Evolutionary conservation across 2,888 invertebrate species (phyloP).

Genomic region (Elysia crispata): DNA sequence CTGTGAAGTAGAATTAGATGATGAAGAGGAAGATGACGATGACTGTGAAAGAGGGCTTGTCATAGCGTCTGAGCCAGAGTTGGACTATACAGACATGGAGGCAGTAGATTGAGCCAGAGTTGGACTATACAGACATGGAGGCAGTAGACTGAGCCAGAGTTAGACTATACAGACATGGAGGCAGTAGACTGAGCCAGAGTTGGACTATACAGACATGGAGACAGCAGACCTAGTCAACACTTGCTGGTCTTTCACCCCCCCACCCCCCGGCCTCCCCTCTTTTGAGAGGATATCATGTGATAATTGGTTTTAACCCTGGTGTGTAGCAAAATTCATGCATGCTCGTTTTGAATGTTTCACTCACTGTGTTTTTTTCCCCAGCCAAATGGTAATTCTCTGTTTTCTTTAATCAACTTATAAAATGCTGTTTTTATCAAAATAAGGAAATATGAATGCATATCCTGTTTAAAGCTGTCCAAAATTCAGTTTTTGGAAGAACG

Average conservation of each 20-base stretch:
- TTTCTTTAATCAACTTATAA: too few species aligned
- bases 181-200: slow-evolving; percentile 64
- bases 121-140: slow-evolving; percentile 71
- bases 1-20: slow-evolving; percentile 14
- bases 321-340: too few species aligned
- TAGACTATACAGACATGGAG: slow-evolving; percentile 71
- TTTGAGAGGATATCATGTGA: neutral
- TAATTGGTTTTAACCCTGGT: too few species aligned
- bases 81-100: slow-evolving; percentile 71
- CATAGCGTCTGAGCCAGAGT: slow-evolving; percentile 47
- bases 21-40: slow-evolving; percentile 39
- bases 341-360: too few species aligned
- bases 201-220: slow-evolving; percentile 71
- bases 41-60: slow-evolving; percentile 42
- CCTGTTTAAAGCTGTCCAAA: too few species aligned
- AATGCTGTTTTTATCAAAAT: too few species aligned
- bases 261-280: neutral
- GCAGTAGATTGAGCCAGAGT: slow-evolving; percentile 64
- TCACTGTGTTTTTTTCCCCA: too few species aligned
- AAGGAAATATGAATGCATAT: too few species aligned
- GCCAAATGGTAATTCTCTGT: too few species aligned
- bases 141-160: slow-evolving; percentile 64
- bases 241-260: neutral
- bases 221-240: slow-evolving; percentile 60
- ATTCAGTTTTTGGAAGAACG: too few species aligned